Evolutionary conservation across 2,888 invertebrate genomes (phyloP).

Genomic region (Diaprepes abbreviatus): DNA sequence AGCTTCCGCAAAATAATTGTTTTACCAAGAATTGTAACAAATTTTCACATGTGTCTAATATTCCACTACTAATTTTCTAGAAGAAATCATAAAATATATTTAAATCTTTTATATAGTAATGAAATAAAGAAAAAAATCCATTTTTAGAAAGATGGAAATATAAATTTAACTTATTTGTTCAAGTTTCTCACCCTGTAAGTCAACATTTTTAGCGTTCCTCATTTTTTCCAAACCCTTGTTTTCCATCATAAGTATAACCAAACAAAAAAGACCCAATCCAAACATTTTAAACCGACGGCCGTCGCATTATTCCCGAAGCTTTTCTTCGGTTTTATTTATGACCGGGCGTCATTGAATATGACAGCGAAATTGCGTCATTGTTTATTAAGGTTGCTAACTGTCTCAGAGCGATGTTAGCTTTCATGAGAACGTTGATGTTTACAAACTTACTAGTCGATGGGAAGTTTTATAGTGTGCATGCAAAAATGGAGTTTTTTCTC

Average conservation of each 20-base stretch:
- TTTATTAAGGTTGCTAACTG: constrained; percentile 45
- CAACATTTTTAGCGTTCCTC: not conserved
- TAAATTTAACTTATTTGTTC: not conserved
- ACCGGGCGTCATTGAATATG: constrained; percentile 43
- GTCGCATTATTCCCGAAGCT: constrained; percentile 34
- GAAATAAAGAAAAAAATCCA: no score
- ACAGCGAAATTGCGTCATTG: constrained; percentile 48
- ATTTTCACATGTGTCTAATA: no score
- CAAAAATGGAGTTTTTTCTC: not conserved
- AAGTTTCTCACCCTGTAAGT: constrained; percentile 7
- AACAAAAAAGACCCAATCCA: constrained; percentile 45
- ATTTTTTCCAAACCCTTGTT: constrained; percentile 18
- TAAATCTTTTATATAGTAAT: no score
- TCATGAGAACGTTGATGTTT: constrained; percentile 15
- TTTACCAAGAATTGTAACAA: no score
- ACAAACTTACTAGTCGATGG: constrained; percentile 14
- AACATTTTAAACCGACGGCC: constrained; percentile 45
- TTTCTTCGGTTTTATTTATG: constrained; percentile 43
- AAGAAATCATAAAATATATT: no score
- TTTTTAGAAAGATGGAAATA: no score
- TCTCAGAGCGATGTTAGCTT: constrained; percentile 12
- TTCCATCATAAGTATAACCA: constrained; percentile 41
- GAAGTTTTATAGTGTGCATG: not conserved
- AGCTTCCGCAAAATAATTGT: no score
- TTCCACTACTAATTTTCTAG: no score